Conservation (phyloP, 2,113 vertebrate species). For the Acrocephalus arundinaceus region DNA sequence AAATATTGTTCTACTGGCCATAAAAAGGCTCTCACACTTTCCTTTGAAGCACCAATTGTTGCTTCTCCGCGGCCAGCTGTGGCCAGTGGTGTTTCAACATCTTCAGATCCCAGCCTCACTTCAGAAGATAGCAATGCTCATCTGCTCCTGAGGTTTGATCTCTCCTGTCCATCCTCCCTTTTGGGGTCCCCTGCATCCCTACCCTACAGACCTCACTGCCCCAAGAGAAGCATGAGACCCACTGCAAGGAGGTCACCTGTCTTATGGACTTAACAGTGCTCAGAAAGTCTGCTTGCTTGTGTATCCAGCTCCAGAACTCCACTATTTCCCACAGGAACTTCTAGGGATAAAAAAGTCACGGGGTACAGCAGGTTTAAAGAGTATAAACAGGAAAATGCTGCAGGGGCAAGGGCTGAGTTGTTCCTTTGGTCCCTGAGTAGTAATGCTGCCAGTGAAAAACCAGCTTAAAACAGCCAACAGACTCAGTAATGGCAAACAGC, state of each 20-base stretch:
- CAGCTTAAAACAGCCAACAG: neutral
- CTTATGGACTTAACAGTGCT: neutral
- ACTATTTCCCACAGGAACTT: neutral
- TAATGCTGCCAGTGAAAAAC: neutral
- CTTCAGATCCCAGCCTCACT: neutral
- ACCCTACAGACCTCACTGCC: neutral
- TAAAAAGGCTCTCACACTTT: neutral
- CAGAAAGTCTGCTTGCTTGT: neutral
- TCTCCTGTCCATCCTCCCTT: neutral
- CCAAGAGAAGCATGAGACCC: fast-evolving
- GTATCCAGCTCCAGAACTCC: neutral
- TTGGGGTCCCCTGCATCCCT: neutral
- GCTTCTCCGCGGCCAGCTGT: fast-evolving
- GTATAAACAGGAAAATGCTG: neutral
- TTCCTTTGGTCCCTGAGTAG: neutral
- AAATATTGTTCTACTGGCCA: neutral
- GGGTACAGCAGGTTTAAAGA: neutral
- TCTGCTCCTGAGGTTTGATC: neutral
- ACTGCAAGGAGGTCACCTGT: neutral
- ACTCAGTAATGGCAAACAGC: neutral
- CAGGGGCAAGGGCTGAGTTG: neutral
- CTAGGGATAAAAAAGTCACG: neutral
- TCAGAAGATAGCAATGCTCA: neutral
- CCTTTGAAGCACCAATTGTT: neutral
- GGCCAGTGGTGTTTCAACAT: neutral